Percentiles rank a stretch among this genome's conserved stretches.
Conservation (phyloP, 2,888 invertebrate species). For the Taenaris catops region DNA sequence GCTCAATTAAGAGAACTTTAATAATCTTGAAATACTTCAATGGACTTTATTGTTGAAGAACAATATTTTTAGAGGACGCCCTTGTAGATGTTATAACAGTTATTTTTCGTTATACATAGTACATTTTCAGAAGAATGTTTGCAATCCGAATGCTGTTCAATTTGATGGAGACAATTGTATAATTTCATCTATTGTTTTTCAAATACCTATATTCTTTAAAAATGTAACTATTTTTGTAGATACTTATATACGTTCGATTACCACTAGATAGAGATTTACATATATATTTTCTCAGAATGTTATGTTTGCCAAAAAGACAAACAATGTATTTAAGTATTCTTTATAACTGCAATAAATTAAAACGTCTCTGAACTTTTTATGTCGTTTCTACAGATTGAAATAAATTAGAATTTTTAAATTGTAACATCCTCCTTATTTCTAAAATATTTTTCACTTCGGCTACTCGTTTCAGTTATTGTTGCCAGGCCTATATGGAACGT, state of each 20-base stretch:
- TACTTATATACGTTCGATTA: conserved; percentile 71
- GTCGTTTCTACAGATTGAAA: conserved; percentile 31
- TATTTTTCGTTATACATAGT: conserved; percentile 41
- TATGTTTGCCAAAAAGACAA: conserved; percentile 60
- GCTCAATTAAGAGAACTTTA: conserved; percentile 47
- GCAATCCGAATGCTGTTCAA: conserved; percentile 31
- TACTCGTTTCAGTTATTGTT: conserved; percentile 33
- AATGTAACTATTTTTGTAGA: conserved; percentile 79
- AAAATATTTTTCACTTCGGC: conserved; percentile 24
- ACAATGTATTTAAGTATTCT: conserved; percentile 38
- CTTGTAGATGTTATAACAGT: conserved; percentile 53
- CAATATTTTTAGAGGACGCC: conserved; percentile 72
- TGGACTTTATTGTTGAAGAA: conserved; percentile 56
- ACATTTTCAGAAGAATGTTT: conserved; percentile 46
- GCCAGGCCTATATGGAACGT: conserved; percentile 37
- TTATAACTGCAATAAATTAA: conserved; percentile 54
- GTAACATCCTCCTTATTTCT: conserved; percentile 28
- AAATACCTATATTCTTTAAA: conserved; percentile 55
- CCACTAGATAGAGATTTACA: conserved; percentile 71
- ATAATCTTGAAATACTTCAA: conserved; percentile 36
- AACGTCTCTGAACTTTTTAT: conserved; percentile 39
- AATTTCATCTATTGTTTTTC: conserved; percentile 46
- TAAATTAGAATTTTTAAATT: conserved; percentile 12
- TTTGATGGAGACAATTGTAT: conserved; percentile 32
- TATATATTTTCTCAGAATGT: conserved; percentile 71